phyloP scores from a whole-genome alignment of 2,888 invertebrate genomes.

The Acanthosepion lycidas region DNA sequence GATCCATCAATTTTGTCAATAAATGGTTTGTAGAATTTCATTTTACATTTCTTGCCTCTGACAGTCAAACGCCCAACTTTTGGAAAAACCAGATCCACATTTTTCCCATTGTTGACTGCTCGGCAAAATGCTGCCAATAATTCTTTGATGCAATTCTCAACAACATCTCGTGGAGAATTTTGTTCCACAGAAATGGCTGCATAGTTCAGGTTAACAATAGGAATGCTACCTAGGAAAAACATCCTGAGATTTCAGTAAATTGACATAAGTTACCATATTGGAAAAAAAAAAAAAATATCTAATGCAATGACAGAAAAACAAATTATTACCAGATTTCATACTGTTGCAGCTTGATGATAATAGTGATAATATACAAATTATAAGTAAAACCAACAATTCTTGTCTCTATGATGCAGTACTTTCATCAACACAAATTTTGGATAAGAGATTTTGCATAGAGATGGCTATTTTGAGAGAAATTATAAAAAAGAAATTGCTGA shows the following conservation, averaged over 20 bases:
- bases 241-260: background rate
- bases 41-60: conserved; percentile 72
- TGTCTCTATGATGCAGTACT: too few relatives aligned
- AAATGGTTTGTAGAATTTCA: conserved; percentile 75
- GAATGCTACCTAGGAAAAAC: conserved; percentile 69
- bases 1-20: conserved; percentile 73
- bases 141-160: conserved; percentile 73
- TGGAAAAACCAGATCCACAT: conserved; percentile 73
- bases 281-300: too few relatives aligned
- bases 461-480: too few relatives aligned
- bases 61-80: conserved; percentile 73
- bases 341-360: too few relatives aligned
- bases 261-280: background rate
- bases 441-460: too few relatives aligned
- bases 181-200: conserved; percentile 72
- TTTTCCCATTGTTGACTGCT: conserved; percentile 67
- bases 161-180: conserved; percentile 72
- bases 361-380: too few relatives aligned
- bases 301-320: too few relatives aligned
- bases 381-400: too few relatives aligned
- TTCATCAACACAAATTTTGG: too few relatives aligned
- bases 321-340: too few relatives aligned
- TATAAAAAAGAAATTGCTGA: too few relatives aligned
- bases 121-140: conserved; percentile 70
- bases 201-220: conserved; percentile 73